phyloP scores from a whole-genome alignment of 2,797 vertebrate genomes.

The Oryzias sinensis region DNA sequence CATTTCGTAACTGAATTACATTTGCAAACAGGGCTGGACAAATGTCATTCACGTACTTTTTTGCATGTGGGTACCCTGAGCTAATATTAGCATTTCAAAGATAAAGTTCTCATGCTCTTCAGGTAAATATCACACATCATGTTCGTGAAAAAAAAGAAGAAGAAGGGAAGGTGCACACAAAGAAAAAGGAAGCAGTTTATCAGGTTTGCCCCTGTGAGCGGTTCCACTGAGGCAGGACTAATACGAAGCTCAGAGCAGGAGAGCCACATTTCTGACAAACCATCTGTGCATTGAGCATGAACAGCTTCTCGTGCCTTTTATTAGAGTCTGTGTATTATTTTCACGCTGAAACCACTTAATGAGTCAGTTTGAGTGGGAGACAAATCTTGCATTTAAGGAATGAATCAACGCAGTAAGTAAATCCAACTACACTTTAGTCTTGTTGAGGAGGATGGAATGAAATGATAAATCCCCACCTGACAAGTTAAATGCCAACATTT shows the following conservation, averaged over 20 bases:
- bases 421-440: constrained; percentile 2
- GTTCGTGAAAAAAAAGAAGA: constrained; percentile 15
- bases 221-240: constrained; percentile 55
- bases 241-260: constrained; percentile 56
- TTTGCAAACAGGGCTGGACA: neutral
- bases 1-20: neutral
- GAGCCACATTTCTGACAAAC: constrained; percentile 50
- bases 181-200: constrained; percentile 38
- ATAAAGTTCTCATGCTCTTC: constrained; percentile 11
- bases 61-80: neutral
- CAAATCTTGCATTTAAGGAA: constrained; percentile 13
- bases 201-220: constrained; percentile 39
- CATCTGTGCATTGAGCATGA: constrained; percentile 53
- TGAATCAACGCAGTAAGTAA: constrained; percentile 15
- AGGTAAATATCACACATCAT: constrained; percentile 30
- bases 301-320: constrained; percentile 16
- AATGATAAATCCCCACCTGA: constrained; percentile 19
- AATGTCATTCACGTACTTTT: neutral
- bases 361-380: constrained; percentile 19
- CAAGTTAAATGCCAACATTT: constrained; percentile 9
- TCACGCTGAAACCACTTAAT: constrained; percentile 1
- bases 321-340: constrained; percentile 8
- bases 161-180: constrained; percentile 30
- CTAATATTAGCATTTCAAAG: neutral
- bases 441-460: constrained; percentile 19